phyloP scores from a whole-genome alignment of 2,113 vertebrate species.

The Melozone crissalis region DNA sequence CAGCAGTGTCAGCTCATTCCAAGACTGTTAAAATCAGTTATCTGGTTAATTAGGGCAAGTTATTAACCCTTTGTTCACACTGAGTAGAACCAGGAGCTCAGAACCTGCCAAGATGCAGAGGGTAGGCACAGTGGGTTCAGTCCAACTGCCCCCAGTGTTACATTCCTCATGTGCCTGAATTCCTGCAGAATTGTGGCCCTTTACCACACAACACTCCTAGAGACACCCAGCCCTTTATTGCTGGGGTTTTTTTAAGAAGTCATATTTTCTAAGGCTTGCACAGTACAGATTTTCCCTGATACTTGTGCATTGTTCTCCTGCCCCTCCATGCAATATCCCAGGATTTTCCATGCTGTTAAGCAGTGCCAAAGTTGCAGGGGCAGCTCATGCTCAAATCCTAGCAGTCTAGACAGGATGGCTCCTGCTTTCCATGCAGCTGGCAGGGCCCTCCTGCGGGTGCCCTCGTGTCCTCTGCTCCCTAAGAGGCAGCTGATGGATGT shows the following conservation, averaged over 20 bases:
- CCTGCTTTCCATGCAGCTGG: not conserved
- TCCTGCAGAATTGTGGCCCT: not conserved
- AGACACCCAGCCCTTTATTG: not conserved
- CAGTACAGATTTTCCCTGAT: not conserved
- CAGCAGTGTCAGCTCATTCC: not conserved
- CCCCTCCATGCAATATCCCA: not conserved
- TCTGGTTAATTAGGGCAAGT: not conserved
- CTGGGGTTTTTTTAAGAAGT: not conserved
- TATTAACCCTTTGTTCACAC: not conserved
- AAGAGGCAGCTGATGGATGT: not conserved
- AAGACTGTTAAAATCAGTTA: not conserved
- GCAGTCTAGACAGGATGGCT: not conserved
- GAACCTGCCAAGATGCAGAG: not conserved
- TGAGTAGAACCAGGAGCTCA: not conserved
- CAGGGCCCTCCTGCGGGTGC: not conserved
- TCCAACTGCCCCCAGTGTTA: not conserved
- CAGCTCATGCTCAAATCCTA: not conserved
- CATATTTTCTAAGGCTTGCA: not conserved
- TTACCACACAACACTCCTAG: not conserved
- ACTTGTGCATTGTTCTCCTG: not conserved
- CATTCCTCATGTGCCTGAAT: not conserved
- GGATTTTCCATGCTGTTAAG: not conserved
- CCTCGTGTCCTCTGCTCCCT: not conserved
- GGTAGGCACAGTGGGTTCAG: accelerated
- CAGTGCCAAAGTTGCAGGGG: not conserved